Conservation (phyloP, 2,113 vertebrate genomes). For the Mustela nigripes region DNA sequence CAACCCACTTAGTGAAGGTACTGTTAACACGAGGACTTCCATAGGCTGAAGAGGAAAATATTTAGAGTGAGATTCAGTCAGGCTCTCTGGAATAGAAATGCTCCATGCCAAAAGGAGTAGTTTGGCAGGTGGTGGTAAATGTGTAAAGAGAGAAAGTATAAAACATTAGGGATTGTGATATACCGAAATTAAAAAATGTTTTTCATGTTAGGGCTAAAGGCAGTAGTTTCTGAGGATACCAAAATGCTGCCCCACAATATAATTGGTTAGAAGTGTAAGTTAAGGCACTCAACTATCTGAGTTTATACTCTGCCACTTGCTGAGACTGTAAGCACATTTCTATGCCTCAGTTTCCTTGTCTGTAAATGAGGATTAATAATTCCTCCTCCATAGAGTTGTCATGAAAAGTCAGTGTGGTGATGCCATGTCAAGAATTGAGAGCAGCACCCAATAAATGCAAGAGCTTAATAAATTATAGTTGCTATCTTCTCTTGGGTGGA, state of each 20-base stretch:
- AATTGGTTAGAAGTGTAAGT: conserved; percentile 6
- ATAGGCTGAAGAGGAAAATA: conserved; percentile 14
- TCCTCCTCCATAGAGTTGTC: neutral
- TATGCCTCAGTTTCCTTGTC: conserved; percentile 25
- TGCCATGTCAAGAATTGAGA: neutral
- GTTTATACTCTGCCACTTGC: conserved; percentile 42
- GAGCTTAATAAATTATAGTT: conserved; percentile 9
- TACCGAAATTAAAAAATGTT: neutral
- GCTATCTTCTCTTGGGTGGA: neutral
- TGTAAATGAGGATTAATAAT: conserved; percentile 26
- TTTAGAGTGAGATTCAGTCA: conserved; percentile 20
- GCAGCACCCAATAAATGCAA: neutral
- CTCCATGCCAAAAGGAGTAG: neutral
- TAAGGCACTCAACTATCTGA: conserved; percentile 31
- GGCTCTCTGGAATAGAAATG: neutral
- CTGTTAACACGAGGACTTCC: conserved; percentile 17
- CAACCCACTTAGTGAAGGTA: neutral
- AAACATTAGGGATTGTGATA: neutral
- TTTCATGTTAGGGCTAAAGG: neutral
- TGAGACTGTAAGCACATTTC: neutral
- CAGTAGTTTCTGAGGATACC: conserved; percentile 29
- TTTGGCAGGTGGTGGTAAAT: conserved; percentile 17
- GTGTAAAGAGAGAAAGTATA: neutral
- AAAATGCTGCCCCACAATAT: neutral
- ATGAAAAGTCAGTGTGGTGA: neutral